Base-by-base conservation (phyloP, 2,113 vertebrate species). In the Bolborhynchus lineola region DNA sequence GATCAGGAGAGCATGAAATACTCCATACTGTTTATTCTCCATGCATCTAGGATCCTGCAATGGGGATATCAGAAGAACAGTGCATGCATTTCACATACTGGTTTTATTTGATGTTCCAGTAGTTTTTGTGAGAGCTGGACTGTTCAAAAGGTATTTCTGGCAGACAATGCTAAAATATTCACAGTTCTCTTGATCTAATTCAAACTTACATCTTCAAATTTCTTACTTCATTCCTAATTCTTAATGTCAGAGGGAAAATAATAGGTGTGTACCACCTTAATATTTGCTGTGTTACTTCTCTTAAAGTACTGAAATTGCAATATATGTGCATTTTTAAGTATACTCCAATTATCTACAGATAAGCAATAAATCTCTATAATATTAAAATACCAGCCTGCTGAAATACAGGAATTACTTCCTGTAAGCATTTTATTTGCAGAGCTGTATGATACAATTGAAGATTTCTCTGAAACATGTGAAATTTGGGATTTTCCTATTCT, bases 131-230 rank as follows among this genome's bases (percentile, higher is more conserved):
- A 52, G 69, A 89, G 11, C 52, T 79, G 57, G 87, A 68, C 59
- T 62, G 42, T 29, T 91, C 69, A 84, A 49, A 95, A 93, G 79
- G 37, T n/a, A 79, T 89, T 93, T 95, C 69, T 95, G 74, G 44
- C 57, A 92, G 76, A 88, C 42, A 77, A 2, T 75, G 44, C 35
- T 91, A 60, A 91, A 93, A 84, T 93, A 92, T 91, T 95, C 72
- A 71, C 41, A 4, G 8, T 18, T 68, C 31, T 92, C 74, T 89
- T 89, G 65, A 71, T 79, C 57, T 92, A 92, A 87, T 87, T 92
- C 78, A 85, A 82, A 95, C 33, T 46, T 28, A 52, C 13, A 62
- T 82, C 92, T 87, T 52, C 26, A 89, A 93, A 92, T 89, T 87
- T 24, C 52, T 91, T 92, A 52, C 35, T 84, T 95, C 33, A 33